Evolutionary conservation across 1,140 invertebrate species (phyloP).

Genomic region (Trichogramma pretiosum): DNA sequence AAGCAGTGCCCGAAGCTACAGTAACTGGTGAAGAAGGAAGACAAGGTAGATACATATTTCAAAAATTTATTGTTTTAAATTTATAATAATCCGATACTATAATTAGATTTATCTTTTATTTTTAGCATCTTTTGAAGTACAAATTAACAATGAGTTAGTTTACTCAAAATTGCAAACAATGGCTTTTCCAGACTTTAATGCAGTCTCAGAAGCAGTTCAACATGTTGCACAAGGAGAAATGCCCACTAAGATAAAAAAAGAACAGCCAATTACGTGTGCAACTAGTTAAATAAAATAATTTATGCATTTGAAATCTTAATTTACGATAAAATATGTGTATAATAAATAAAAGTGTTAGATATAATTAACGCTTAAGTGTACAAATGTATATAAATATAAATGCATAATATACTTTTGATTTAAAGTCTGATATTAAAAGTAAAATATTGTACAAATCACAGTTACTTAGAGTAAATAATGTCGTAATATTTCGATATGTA

Average conservation of each 20-base stretch:
- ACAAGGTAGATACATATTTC: constrained; percentile 41
- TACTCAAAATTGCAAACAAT: constrained; percentile 58
- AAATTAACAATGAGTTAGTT: constrained; percentile 51
- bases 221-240: constrained; percentile 45
- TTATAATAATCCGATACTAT: no score
- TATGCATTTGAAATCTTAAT: not conserved
- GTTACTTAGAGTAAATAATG: no score
- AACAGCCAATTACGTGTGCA: constrained; percentile 49
- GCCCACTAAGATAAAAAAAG: constrained; percentile 44
- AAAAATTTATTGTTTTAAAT: constrained; percentile 5
- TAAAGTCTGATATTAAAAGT: no score
- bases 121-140: constrained; percentile 58
- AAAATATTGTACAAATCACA: no score
- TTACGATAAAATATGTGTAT: not conserved
- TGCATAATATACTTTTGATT: no score
- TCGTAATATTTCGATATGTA: no score
- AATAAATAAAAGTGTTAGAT: not conserved
- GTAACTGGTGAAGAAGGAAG: constrained; percentile 50
- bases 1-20: constrained; percentile 45
- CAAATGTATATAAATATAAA: no score
- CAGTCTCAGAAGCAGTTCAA: constrained; percentile 49
- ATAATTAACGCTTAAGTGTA: no score
- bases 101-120: constrained; percentile 24
- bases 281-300: constrained; percentile 1
- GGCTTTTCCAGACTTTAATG: constrained; percentile 54